phyloP scores from a whole-genome alignment of 2,113 vertebrate species.

The Redunca redunca region DNA sequence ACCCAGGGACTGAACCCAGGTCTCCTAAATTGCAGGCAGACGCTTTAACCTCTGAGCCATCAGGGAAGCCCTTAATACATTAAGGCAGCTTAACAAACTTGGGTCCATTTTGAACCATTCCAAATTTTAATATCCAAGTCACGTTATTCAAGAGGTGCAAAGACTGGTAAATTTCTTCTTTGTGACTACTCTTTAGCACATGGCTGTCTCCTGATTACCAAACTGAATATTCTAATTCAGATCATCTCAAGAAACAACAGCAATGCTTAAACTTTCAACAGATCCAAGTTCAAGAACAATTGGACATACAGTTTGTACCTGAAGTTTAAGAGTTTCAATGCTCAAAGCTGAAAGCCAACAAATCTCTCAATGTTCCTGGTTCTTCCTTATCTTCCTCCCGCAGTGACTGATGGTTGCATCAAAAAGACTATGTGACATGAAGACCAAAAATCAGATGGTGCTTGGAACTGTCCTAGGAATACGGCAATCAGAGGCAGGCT shows the following conservation, averaged over 20 bases:
- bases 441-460: neutral
- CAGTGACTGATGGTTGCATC: neutral
- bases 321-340: neutral
- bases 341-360: neutral
- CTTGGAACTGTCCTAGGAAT: neutral
- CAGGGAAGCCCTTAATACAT: neutral
- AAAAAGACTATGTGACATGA: neutral
- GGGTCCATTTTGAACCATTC: neutral
- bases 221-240: neutral
- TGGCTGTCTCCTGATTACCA: neutral
- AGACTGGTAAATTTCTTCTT: neutral
- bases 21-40: too few species aligned
- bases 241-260: neutral
- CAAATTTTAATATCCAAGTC: slow-evolving; percentile 6
- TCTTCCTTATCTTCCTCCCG: neutral
- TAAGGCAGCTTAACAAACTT: neutral
- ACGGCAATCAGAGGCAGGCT: neutral
- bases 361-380: neutral
- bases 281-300: neutral
- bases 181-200: neutral
- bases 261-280: neutral
- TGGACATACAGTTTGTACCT: neutral
- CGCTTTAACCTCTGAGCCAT: too few species aligned
- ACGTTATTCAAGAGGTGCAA: neutral
- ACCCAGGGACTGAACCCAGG: too few species aligned